Percentiles rank a stretch among this genome's conserved stretches.
phyloP scores from a whole-genome alignment of 2,888 invertebrate species.

The Apamea crenata region DNA sequence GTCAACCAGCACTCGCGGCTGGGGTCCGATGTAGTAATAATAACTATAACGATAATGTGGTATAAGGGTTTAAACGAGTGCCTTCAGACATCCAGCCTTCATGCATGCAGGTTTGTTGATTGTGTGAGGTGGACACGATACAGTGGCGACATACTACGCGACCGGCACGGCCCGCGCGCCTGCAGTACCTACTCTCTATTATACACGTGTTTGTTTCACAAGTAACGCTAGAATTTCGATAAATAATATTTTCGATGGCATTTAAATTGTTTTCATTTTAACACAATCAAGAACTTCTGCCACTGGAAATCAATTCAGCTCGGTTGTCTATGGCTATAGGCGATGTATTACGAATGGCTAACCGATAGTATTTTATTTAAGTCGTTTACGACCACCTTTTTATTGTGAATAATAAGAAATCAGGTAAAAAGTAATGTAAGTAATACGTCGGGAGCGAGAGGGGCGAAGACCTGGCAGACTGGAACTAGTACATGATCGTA shows the following conservation, averaged over 20 bases:
- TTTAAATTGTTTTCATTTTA: constrained; percentile 63
- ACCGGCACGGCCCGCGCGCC: constrained; percentile 4
- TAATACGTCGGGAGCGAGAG: constrained; percentile 50
- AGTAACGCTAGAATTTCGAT: constrained; percentile 62
- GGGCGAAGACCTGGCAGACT: constrained; percentile 42
- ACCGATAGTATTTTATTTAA: constrained; percentile 73
- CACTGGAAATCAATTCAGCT: constrained; percentile 66
- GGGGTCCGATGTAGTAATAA: constrained; percentile 69
- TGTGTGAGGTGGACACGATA: constrained; percentile 80
- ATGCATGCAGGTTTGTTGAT: constrained; percentile 86
- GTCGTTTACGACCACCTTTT: constrained; percentile 63
- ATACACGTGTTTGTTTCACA: constrained; percentile 44
- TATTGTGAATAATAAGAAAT: constrained; percentile 50
- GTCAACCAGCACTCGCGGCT: constrained; percentile 43
- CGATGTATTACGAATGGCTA: constrained; percentile 72
- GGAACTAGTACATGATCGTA: constrained; percentile 51
- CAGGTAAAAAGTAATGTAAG: constrained; percentile 56
- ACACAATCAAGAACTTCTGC: constrained; percentile 75
- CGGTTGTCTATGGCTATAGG: constrained; percentile 72
- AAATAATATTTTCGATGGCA: constrained; percentile 51
- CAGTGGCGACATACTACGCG: constrained; percentile 59
- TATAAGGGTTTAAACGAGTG: constrained; percentile 88
- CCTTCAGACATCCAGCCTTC: constrained; percentile 90
- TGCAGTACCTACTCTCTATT: constrained; percentile 35
- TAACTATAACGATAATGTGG: constrained; percentile 78